Evolutionary conservation across 2,888 invertebrate genomes (phyloP), one percentile per base, ranked within the genome.

Genomic region (Microctonus aethiopoides): DNA sequence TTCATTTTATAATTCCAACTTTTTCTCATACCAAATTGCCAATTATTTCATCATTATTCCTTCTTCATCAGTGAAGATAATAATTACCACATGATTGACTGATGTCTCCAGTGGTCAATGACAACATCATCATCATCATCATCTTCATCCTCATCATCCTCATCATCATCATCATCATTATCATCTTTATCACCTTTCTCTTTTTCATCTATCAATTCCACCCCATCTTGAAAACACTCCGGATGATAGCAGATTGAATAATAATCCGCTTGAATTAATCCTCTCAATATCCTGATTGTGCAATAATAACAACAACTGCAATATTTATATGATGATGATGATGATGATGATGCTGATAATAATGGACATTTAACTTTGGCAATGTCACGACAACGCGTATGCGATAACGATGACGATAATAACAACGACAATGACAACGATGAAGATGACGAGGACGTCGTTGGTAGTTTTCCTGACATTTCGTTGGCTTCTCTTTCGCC

Each of bases 401-500:
- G n/a, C 64, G 32, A 13, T 46, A 20, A 16, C 20, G 46, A 36
- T 41, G 61, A 61, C 39, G 24, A 65, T 41, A 52, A 67, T 68
- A 70, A 71, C 69, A 61, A 52, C 61, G 68, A 52, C 67, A 24
- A 62, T 36, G 67, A 63, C 59, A 62, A 68, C 70, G 71, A 70
- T 63, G 70, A 72, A 66, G 74, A 71, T 70, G 64, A 68, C 29
- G 51, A 68, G 56, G 41, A 59, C 51, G 39, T 54, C 59, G 39
- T 66, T 41, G 51, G 24, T 62, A 68, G 60, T 71, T 74, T 74
- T 66, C 66, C 70, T 71, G 69, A 73, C 74, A 76, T 74, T 74
- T 75, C 73, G 68, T 66, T 74, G 76, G 76, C 76, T 74, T 76
- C 75, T 66, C 64, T 65, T 24, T 59, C 54, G 62, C 66, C 73